A percentile compares a stretch with the other conserved stretches of the same genome.
These are phyloP conservation scores for Anthrax anthrax DNA, from an alignment of 2,888 invertebrate species.

Conservation along the genomic window DNA sequence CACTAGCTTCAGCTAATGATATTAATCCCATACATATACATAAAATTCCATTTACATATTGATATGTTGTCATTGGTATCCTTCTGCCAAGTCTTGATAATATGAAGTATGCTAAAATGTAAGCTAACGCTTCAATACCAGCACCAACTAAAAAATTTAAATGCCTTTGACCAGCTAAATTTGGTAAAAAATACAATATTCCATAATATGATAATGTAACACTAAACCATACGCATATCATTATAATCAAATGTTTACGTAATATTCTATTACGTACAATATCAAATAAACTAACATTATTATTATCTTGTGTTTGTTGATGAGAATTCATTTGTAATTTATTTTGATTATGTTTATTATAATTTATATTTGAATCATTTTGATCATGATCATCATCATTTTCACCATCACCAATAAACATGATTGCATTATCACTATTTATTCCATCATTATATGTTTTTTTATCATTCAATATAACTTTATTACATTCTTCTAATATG, in stretches of 20 bases:
- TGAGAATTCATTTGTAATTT: no score
- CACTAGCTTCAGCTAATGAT: slow-evolving; percentile 2
- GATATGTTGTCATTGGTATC: slow-evolving; percentile 30
- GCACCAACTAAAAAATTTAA: slow-evolving; percentile 36
- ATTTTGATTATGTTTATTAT: no score
- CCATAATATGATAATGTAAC: slow-evolving; percentile 35
- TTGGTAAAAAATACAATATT: slow-evolving; percentile 30
- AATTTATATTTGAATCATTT: background rate
- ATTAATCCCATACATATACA: slow-evolving; percentile 30
- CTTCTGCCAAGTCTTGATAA: slow-evolving; percentile 33
- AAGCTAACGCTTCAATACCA: slow-evolving; percentile 34
- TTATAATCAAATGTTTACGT: slow-evolving; percentile 15
- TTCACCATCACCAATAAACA: background rate
- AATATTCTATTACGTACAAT: slow-evolving; percentile 11
- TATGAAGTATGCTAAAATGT: slow-evolving; percentile 27
- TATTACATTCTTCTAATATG: slow-evolving; percentile 12
- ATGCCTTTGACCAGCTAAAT: slow-evolving; percentile 35
- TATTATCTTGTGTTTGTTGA: no score
- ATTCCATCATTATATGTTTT: background rate
- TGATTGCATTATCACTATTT: background rate
- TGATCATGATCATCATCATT: background rate
- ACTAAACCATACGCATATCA: slow-evolving; percentile 28
- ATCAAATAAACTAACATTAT: slow-evolving; percentile 1
- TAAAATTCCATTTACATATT: slow-evolving; percentile 29
- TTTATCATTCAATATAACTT: slow-evolving; percentile 5